Conservation (phyloP, 2,797 vertebrate species). For the Austrolebias charrua region DNA sequence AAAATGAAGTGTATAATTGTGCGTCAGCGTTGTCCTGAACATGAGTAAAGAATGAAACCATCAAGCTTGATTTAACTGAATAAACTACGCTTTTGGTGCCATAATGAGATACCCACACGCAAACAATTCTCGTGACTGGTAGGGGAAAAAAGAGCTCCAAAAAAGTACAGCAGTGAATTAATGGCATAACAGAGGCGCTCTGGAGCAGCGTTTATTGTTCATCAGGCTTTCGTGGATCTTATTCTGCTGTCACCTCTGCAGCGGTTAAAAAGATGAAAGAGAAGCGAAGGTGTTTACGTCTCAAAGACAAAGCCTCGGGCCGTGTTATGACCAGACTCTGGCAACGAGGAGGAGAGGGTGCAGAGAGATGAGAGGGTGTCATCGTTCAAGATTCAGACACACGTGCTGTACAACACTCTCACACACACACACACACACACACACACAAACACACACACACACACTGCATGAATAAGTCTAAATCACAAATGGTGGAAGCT, state of each 20-base stretch:
- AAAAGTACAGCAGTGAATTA: neutral
- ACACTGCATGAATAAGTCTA: conserved; percentile 2
- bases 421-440: neutral
- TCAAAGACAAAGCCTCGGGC: conserved; percentile 57
- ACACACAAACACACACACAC: neutral
- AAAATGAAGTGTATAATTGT: no score
- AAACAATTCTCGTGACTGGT: conserved; percentile 20
- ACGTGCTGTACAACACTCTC: neutral
- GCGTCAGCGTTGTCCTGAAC: no score
- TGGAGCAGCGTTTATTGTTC: conserved; percentile 50
- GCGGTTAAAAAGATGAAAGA: conserved; percentile 62
- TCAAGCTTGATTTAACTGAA: neutral
- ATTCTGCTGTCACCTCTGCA: conserved; percentile 57
- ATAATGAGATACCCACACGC: conserved; percentile 1
- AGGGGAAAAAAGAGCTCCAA: conserved; percentile 10
- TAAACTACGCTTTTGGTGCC: neutral
- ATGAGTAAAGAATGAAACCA: conserved; percentile 1
- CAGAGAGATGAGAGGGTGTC: conserved; percentile 62
- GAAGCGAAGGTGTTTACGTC: conserved; percentile 65
- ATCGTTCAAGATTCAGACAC: conserved; percentile 48
- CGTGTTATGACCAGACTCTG: conserved; percentile 65
- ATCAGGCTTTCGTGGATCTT: conserved; percentile 52
- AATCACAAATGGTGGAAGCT: conserved; percentile 39
- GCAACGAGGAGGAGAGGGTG: conserved; percentile 33
- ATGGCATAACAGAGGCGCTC: conserved; percentile 18